Base-by-base conservation (phyloP, 2,888 invertebrate species). In the Trissolcus japonicus region DNA sequence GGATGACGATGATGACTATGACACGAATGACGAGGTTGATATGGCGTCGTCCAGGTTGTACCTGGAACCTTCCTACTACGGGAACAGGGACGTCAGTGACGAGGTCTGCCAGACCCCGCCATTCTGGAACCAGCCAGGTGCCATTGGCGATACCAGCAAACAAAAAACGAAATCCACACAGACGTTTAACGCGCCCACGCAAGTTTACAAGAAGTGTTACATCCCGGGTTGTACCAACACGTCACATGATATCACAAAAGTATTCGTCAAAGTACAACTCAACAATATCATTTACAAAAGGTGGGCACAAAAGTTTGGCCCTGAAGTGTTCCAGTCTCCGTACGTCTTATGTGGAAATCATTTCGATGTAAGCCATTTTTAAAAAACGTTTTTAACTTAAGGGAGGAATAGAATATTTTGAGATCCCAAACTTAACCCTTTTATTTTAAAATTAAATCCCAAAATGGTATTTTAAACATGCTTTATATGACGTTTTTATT, bases 311-410 rank as follows among this genome's bases (percentile, higher is more conserved):
- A 62, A 62, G 21, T 62, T 57, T 25, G 56, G 62, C 4, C 21
- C 14, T n/a, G 51, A 62, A 14, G 57, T 14, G 21, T 57, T 62
- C 11, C 54, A 62, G 19, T 71, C 69, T 50, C 41, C 57, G 1
- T 71, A 57, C 41, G 13, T 62, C 19, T 56, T 71, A 17, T 71
- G 69, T 25, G 69, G 51, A 16, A 19, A 71, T 41, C 62, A 62
- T 41, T 71, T 71, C n/a, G 40, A 71, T 62, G 69, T 71, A 51
- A 57, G 69, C 53, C 2, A 4, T 35, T 46, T 61, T 53, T 2
- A 3, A 53, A 19, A 25, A 55, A n/a, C n/a, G 6, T 57, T 56
- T 16, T n/a, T n/a, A n/a, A n/a, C n/a, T n/a, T n/a, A n/a, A n/a
- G n/a, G n/a, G n/a, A n/a, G n/a, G n/a, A n/a, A n/a, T n/a, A n/a